These are phyloP conservation scores for Progne subis DNA, from an alignment of 2,113 vertebrate species.

Conservation along the genomic window DNA sequence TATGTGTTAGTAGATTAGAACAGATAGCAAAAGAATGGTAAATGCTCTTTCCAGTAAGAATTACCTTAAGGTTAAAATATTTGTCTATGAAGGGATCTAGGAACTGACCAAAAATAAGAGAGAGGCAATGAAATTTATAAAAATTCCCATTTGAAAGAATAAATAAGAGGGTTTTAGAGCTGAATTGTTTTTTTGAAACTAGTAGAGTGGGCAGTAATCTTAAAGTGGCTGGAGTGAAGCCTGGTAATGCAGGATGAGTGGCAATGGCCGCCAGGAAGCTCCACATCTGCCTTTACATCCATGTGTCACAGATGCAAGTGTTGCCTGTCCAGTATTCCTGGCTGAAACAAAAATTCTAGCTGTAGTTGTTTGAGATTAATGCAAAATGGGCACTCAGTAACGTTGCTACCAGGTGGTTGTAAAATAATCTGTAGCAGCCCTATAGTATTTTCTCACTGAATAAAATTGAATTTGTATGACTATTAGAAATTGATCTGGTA, in stretches of 20 bases:
- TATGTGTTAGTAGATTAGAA: neutral
- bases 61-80: neutral
- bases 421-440: neutral
- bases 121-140: neutral
- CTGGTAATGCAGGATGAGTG: neutral
- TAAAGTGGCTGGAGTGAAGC: neutral
- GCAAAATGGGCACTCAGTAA: neutral
- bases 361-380: neutral
- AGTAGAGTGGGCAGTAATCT: neutral
- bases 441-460: neutral
- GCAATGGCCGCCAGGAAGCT: neutral
- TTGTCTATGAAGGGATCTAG: neutral
- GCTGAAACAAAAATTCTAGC: neutral
- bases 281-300: neutral
- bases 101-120: neutral
- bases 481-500: neutral
- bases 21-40: neutral
- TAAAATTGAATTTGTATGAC: neutral
- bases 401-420: accelerated
- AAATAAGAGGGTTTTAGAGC: neutral
- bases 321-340: accelerated
- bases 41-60: neutral
- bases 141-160: neutral
- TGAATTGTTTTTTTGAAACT: neutral
- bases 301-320: accelerated